phyloP scores from a whole-genome alignment of 2,797 vertebrate genomes.

The Microchirus variegatus region DNA sequence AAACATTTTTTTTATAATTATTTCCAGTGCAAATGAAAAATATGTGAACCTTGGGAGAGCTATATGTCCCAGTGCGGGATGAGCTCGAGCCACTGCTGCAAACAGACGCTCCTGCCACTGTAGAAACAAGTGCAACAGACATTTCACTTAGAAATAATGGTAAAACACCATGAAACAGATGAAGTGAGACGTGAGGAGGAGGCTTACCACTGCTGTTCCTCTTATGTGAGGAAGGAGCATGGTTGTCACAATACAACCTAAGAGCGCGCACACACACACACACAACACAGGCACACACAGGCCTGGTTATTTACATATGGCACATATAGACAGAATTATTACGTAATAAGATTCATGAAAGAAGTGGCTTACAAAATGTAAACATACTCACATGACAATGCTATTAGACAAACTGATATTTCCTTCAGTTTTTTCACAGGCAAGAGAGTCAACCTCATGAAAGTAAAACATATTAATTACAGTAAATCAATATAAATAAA shows the following conservation, averaged over 20 bases:
- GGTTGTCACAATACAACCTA: constrained; percentile 45
- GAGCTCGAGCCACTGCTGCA: constrained; percentile 14
- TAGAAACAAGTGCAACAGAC: background rate
- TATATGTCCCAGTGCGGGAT: background rate
- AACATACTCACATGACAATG: constrained; percentile 48
- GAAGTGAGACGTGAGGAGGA: background rate
- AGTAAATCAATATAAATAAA: too few species aligned
- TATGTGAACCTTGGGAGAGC: constrained; percentile 30
- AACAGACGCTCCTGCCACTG: background rate
- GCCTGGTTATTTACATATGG: too few species aligned
- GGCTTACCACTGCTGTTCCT: constrained; percentile 17
- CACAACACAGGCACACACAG: background rate
- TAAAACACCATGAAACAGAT: background rate
- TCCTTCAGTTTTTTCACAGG: constrained; percentile 40
- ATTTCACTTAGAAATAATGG: background rate
- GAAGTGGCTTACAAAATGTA: background rate
- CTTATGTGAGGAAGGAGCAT: constrained; percentile 22
- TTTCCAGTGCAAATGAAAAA: background rate
- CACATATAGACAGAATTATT: too few species aligned
- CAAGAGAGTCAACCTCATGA: constrained; percentile 22
- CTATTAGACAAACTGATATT: constrained; percentile 2
- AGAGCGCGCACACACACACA: constrained; percentile 13
- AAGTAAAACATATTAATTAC: constrained; percentile 1
- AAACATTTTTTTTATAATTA: too few species aligned
- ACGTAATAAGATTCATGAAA: background rate